Base-by-base conservation (phyloP, 2,797 vertebrate species). In the Micropoecilia bifurca region DNA sequence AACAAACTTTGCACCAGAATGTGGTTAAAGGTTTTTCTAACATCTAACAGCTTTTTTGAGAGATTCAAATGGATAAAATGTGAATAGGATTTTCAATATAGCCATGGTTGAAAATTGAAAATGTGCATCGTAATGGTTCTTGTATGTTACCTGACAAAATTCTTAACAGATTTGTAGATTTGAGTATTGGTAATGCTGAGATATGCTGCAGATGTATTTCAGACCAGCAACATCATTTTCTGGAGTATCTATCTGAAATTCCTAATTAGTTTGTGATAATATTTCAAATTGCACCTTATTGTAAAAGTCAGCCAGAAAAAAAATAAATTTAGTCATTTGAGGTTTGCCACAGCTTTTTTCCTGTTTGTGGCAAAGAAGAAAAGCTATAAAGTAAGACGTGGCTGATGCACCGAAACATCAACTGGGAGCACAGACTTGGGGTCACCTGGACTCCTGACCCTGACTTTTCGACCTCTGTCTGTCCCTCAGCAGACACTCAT, bases 401-500 rank as follows among this genome's bases (percentile, higher is more conserved):
- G 8, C 20, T 13, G 71, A 77, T 73, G 25, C 39, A 75, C n/a
- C 47, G 39, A 78, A 79, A 77, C 71, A 77, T 82, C 80, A 76
- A 85, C 80, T 90, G 74, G 86, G 84, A 87, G 89, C 25, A 73
- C 89, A 89, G 91, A 92, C 89, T 84, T 80, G 13, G 88, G 94
- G 95, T 95, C 94, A 95, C 87, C 87, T 83, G 88, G 86, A 85
- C 90, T 91, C 91, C 80, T 92, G 90, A 90, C 90, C 95, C 95
- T 96, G 93, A 95, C 90, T 82, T 90, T 46, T 45, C 91, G 95
- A 94, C 92, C 92, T 92, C 80, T 79, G 91, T 91, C 91, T 93
- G 93, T 93, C 92, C 87, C 87, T 90, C 88, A 55, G 88, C 88
- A 94, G 90, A 93, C 87, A 95, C 85, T 90, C 84, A 9, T 93